These are phyloP conservation scores for Athetis lepigone DNA, from an alignment of 2,888 invertebrate species.

Conservation along the genomic window DNA sequence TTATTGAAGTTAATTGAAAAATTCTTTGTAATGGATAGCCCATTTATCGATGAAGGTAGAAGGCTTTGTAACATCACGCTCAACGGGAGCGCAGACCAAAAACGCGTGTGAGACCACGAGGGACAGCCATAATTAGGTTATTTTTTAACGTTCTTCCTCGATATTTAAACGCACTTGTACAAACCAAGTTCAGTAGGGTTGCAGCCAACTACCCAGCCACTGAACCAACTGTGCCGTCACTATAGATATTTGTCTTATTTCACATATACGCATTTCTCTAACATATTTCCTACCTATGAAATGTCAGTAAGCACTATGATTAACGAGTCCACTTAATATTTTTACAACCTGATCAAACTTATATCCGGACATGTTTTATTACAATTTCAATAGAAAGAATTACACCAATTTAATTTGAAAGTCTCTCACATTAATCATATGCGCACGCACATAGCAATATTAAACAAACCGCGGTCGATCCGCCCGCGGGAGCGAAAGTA, in stretches of 20 bases:
- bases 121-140: no score
- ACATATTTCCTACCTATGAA: not conserved
- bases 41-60: no score
- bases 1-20: no score
- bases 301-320: slow-evolving; percentile 14
- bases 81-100: no score
- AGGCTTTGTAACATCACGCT: no score
- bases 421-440: slow-evolving; percentile 60
- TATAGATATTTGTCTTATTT: not conserved
- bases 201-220: no score
- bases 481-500: slow-evolving; percentile 82
- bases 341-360: slow-evolving; percentile 20
- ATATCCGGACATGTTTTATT: slow-evolving; percentile 36
- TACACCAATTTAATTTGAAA: slow-evolving; percentile 50
- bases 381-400: slow-evolving; percentile 45
- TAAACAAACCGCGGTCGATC: slow-evolving; percentile 59
- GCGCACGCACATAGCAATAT: slow-evolving; percentile 63
- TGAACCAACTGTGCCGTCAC: no score
- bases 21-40: no score
- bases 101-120: no score
- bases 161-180: no score
- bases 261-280: not conserved
- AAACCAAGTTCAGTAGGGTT: no score
- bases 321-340: slow-evolving; percentile 17
- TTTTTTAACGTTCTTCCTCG: no score